Base-by-base conservation (phyloP, 2,113 vertebrate species). In the Pterophyllum scalare region DNA sequence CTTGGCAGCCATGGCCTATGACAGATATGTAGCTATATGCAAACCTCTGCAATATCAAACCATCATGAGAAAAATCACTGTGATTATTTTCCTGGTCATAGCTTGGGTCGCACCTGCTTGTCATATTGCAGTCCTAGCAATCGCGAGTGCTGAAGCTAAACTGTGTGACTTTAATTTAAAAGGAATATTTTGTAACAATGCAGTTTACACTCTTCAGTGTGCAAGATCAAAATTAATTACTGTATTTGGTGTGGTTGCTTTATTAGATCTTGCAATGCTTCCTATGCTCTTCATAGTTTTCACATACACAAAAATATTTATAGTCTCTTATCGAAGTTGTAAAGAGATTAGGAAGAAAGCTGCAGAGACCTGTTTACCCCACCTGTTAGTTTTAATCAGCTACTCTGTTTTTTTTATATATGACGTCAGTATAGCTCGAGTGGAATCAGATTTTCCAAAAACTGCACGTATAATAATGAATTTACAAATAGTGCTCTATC, bases 281-380 rank as follows among this genome's bases (percentile, higher is more conserved):
- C 77, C 77, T 26, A 0, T 75, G 12, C 0, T 86, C 5, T 82
- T 86, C 38, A 82, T 77, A 3, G 2, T 82, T 38, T 88, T 88
- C 2, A 82, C 84, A 1, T 86, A 86, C 1, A 20, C 49, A 12
- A 86, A 26, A 5, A 77, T 86, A 26, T 54, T 86, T 11, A 26
- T 57, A 1, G 3, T 77, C 1, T 46, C 79, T 0, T 62, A 58
- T 17, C 58, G 8, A 52, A 74, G 80, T 3, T 74, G 58, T 2
- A 79, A 56, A 79, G 52, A 57, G 4, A 35, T 78, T 11, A 64
- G 52, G 26, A 86, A 20, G 58, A 82, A 82, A 12, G 64, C 75
- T n/a, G 49, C 26, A 7, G 62, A 88, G 26, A 88, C 82, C 3
- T 84, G 86, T 62, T 72, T 78, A 58, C 86, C 84, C 13, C 89